Evolutionary conservation across 2,797 vertebrate genomes (phyloP), one percentile per base, ranked within the genome.

Genomic region (Trichosurus vulpecula): DNA sequence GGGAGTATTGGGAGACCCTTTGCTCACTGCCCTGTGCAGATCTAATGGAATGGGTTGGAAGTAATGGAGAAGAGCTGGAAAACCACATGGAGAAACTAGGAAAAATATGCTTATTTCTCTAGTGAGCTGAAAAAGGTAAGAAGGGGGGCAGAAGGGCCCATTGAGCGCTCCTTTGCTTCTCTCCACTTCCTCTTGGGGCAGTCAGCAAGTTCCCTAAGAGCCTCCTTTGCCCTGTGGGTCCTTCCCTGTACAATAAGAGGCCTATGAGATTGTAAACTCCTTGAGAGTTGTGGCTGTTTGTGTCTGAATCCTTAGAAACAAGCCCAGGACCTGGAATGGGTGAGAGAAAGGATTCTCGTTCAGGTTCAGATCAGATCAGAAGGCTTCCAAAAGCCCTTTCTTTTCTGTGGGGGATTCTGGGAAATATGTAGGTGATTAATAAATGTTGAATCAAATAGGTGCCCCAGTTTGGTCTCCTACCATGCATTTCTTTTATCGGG

Each of bases 21-120:
- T 12, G 22, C 1, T 95, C 56, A 93, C 53, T 92, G 9, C 57
- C 11, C 55, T 94, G 95, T 94, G 58, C 91, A 96, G 55, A 97
- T 25, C 91, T 93, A 66, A 98, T 94, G 89, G 87, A 66, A 93
- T 92, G 61, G 53, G 92, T 56, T 95, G 94, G 41, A 93, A 94
- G 41, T 95, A 94, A 96, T 95, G 94, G 90, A 95, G 91, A 94
- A 91, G 90, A 81, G 25, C 47, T 90, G 93, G 96, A 95, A 92
- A 27, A 92, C 92, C 55, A 12, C 90, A 53, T 95, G 94, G 93
- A 95, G 81, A 96, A 58, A 93, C 57, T 96, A 96, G 51, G 41
- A 54, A 90, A 57, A 96, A 95, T 92, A 97, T 30, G 31, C 66
- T 95, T 92, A 91, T 81, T 95, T 97, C 90, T 81, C 61, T 96